Evolutionary conservation across 2,888 invertebrate genomes (phyloP).

Genomic region (Adela reaumurella): DNA sequence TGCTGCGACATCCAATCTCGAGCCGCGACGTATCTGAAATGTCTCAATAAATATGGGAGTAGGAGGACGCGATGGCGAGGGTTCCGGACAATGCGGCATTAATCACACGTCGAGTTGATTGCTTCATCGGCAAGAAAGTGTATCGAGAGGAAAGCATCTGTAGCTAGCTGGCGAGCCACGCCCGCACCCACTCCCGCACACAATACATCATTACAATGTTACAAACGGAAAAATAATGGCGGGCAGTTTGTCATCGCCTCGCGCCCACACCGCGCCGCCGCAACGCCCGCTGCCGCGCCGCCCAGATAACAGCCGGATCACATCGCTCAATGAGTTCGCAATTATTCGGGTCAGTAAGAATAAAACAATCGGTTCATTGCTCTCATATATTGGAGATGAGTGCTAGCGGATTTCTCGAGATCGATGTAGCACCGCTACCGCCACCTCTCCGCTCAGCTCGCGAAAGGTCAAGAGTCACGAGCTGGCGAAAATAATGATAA

Average conservation of each 20-base stretch:
- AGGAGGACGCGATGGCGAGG: background rate
- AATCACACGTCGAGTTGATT: conserved; percentile 14
- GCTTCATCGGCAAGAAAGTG: conserved; percentile 32
- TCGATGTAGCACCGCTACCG: too few species aligned
- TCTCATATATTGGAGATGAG: too few species aligned
- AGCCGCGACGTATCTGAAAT: too few species aligned
- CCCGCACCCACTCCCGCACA: conserved; percentile 47
- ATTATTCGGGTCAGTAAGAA: too few species aligned
- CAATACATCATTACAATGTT: conserved; percentile 53
- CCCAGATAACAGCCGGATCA: too few species aligned
- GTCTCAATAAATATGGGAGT: background rate
- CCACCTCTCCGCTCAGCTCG: too few species aligned
- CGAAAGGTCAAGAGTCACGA: background rate
- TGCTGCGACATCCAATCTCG: too few species aligned
- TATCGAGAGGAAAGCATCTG: conserved; percentile 28
- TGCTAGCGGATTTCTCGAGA: too few species aligned
- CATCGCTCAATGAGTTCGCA: too few species aligned
- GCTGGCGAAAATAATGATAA: background rate
- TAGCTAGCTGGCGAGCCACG: conserved; percentile 27
- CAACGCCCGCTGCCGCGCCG: background rate
- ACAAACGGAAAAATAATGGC: conserved; percentile 22
- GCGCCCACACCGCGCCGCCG: background rate
- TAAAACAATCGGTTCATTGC: too few species aligned
- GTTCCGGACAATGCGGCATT: background rate
- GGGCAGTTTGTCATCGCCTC: background rate